Percentiles rank a stretch among this genome's conserved stretches.
phyloP scores from a whole-genome alignment of 2,797 vertebrate genomes.

The Rousettus madagascariensis region DNA sequence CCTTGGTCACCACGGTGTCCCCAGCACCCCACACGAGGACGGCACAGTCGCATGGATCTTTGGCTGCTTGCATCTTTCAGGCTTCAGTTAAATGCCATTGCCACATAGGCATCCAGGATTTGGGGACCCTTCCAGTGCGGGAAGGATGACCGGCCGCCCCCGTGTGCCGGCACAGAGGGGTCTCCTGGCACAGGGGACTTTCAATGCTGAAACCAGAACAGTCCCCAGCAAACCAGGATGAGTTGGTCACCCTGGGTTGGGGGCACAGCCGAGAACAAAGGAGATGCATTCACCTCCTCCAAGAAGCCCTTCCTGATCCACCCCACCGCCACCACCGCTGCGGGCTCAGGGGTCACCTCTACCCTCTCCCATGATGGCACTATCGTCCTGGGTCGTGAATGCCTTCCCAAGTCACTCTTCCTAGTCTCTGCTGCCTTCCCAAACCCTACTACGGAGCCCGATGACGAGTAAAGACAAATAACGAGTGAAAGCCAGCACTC shows the following conservation, averaged over 20 bases:
- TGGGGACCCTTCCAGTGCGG: background rate
- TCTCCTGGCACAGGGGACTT: background rate
- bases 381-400: background rate
- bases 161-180: background rate
- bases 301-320: background rate
- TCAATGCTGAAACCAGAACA: background rate
- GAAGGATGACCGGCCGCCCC: too few species aligned
- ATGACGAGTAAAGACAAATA: background rate
- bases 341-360: background rate
- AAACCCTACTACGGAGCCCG: background rate
- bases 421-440: background rate
- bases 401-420: background rate
- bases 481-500: background rate
- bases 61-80: background rate
- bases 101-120: background rate
- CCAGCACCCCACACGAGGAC: background rate
- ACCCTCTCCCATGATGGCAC: background rate
- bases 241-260: background rate
- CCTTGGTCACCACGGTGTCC: fast-evolving
- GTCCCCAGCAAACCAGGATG: background rate
- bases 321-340: too few species aligned
- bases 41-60: fast-evolving
- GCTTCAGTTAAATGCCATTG: background rate
- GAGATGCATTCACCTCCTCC: background rate
- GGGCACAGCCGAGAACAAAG: background rate